Conservation (phyloP, 2,797 vertebrate species). For the Ficedula albicollis region DNA sequence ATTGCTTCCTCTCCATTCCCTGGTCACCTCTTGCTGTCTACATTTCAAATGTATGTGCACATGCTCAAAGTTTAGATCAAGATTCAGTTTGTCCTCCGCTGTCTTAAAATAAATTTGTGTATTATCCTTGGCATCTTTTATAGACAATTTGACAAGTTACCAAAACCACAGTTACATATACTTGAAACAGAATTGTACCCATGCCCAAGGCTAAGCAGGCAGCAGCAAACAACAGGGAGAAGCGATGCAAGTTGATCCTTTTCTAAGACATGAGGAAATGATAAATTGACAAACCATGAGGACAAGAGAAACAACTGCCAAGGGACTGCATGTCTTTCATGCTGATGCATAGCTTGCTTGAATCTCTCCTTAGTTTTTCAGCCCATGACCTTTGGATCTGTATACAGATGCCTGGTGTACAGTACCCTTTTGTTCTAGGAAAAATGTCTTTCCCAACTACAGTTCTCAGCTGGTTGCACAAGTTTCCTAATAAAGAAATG, state of each 20-base stretch:
- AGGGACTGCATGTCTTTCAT: not conserved
- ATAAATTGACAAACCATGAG: not conserved
- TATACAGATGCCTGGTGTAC: not conserved
- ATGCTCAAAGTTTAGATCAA: not conserved
- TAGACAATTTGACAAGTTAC: not conserved
- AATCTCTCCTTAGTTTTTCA: not conserved
- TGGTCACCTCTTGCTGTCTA: not conserved
- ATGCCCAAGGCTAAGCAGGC: not conserved
- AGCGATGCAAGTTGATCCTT: not conserved
- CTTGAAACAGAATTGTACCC: not conserved
- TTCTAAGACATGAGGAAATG: not conserved
- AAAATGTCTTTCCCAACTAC: constrained; percentile 51
- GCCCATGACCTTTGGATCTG: constrained; percentile 50
- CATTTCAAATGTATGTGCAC: not conserved
- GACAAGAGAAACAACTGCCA: not conserved
- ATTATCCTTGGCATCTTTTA: not conserved
- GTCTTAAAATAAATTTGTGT: not conserved
- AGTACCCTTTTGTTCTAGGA: constrained; percentile 51
- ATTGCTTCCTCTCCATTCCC: not conserved
- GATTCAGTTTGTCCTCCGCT: not conserved
- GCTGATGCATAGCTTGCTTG: not conserved
- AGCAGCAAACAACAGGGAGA: not conserved
- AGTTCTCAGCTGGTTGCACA: constrained; percentile 12
- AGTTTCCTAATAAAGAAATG: constrained; percentile 30
- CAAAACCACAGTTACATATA: not conserved